Conservation (phyloP, 2,888 invertebrate genomes). For the Caenorhabditis zanzibari region DNA sequence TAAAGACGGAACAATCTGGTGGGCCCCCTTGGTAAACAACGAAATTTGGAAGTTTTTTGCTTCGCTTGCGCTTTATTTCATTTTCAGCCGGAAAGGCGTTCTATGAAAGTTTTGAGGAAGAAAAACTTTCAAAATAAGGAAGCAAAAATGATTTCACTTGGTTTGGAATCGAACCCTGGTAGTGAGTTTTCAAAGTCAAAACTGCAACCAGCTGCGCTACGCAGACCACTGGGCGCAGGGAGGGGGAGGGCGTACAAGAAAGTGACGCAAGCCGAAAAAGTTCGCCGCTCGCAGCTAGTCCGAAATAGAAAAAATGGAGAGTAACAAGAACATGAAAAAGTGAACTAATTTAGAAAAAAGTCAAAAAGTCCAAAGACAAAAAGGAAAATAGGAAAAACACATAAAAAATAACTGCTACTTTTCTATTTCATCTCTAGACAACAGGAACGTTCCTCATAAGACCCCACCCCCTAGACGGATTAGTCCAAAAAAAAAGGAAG, state of each 20-base stretch:
- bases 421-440: background rate
- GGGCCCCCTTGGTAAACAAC: background rate
- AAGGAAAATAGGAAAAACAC: background rate
- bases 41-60: constrained; percentile 18
- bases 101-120: background rate
- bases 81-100: background rate
- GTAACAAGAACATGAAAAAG: background rate
- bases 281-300: background rate
- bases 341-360: background rate
- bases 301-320: background rate
- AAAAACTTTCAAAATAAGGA: background rate
- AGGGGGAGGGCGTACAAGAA: background rate
- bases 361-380: too few species aligned
- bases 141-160: too few species aligned
- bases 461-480: constrained; percentile 17
- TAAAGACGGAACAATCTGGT: background rate
- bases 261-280: background rate
- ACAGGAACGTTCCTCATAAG: background rate
- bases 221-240: background rate
- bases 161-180: background rate
- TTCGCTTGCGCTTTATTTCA: constrained; percentile 2
- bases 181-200: background rate
- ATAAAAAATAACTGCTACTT: constrained; percentile 1
- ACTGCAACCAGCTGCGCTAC: background rate
- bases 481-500: background rate